Evolutionary conservation across 2,888 invertebrate species (phyloP), one percentile per base, ranked within the genome.

Genomic region (Liopterus haemorrhoidalis): DNA sequence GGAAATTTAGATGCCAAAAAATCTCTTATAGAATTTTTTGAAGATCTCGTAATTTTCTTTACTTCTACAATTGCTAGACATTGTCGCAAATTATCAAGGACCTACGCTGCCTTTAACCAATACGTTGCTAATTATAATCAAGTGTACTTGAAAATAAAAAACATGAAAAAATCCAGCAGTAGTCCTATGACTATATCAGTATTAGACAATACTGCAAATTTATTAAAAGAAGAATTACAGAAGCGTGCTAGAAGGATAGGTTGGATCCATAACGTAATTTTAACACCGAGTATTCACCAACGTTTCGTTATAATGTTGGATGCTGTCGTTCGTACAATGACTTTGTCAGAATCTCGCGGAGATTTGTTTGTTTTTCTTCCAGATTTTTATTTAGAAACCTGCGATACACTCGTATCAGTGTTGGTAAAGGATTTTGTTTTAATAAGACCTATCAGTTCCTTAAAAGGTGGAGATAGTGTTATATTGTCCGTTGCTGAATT

Each of bases 281-380:
- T 77, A 52, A 78, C 78, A 1, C 58, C 66, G 45, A 71, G 75
- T 18, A 74, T 75, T 41, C 74, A 78, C 51, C 65, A 67, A 2
- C 68, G 73, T 42, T 62, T 73, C 46, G 64, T 68, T 54, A 69
- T 75, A 74, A 54, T 82, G 11, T 59, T 81, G n/a, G 70, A 71
- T 46, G 71, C 73, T 2, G 68, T 77, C 0, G 59, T 79, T 5
- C 60, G 66, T 20, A 77, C 75, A 0, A 56, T 76, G n/a, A 64
- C 74, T 56, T 70, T 65, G 31, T 74, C 79, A 1, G 77, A 79
- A 2, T 59, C 63, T 3, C 70, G 70, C 43, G 76, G 75, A 1
- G 65, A 71, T 18, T 65, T 82, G 41, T 81, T 82, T 58, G 70
- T 75, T 22, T 83, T 81, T 60, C 74, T 81, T 43, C 83, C 82